phyloP scores from a whole-genome alignment of 2,113 vertebrate species.

The Polypterus bichir region DNA sequence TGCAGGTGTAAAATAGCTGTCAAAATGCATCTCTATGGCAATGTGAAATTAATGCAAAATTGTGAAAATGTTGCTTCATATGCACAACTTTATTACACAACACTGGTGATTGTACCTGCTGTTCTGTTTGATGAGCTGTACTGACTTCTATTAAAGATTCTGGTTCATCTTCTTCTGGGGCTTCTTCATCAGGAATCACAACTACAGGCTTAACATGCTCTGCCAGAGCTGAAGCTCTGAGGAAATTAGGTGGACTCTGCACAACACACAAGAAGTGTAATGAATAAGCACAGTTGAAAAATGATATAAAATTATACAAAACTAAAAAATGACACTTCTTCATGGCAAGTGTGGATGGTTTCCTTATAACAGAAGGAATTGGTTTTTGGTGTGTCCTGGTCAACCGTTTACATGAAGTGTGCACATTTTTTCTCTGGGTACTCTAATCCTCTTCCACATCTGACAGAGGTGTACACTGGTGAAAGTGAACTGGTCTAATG shows the following conservation, averaged over 20 bases:
- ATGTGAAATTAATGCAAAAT: too few species aligned
- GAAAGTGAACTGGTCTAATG: too few species aligned
- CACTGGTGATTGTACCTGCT: constrained; percentile 40
- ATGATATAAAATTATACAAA: not conserved
- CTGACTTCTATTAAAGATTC: constrained; percentile 81
- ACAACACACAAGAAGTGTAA: not conserved
- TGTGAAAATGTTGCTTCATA: too few species aligned
- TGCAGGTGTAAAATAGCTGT: too few species aligned
- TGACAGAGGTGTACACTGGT: too few species aligned
- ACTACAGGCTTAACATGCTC: constrained; percentile 94
- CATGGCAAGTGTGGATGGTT: not conserved
- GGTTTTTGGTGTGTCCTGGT: too few species aligned
- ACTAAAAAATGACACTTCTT: not conserved
- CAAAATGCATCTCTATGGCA: too few species aligned
- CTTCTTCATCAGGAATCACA: constrained; percentile 75
- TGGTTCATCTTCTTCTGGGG: constrained; percentile 73
- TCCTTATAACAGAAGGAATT: not conserved
- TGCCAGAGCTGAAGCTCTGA: constrained; percentile 77
- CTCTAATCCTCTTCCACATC: too few species aligned
- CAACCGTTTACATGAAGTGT: too few species aligned
- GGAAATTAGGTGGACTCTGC: constrained; percentile 77
- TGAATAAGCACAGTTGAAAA: not conserved
- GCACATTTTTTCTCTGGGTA: too few species aligned
- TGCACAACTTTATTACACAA: too few species aligned
- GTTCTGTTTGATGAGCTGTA: constrained; percentile 14